phyloP scores from a whole-genome alignment of 2,113 vertebrate genomes.

The Saguinus midas region DNA sequence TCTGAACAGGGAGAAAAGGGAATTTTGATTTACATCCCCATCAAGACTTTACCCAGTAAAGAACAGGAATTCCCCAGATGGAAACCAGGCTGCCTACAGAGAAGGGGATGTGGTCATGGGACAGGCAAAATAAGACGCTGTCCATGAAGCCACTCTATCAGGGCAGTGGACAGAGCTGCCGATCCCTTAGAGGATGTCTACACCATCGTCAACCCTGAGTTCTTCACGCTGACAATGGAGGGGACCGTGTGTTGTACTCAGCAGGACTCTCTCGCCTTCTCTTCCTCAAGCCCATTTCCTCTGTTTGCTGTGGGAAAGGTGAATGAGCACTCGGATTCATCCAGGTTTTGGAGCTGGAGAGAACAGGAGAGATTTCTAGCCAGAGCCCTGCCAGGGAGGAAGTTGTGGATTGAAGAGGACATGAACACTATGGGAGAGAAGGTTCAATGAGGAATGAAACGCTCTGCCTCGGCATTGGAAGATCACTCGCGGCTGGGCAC shows the following conservation, averaged over 20 bases:
- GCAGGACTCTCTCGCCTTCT: too few relatives aligned
- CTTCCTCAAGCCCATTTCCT: background rate
- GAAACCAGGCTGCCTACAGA: background rate
- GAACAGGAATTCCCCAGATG: background rate
- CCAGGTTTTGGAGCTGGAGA: background rate
- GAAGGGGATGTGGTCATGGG: background rate
- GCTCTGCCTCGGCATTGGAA: background rate
- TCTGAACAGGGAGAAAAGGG: background rate
- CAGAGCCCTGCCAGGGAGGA: background rate
- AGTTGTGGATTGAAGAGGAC: too few relatives aligned
- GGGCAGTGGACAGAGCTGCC: background rate
- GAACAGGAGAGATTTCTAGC: background rate
- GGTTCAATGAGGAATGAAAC: background rate
- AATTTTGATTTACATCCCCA: background rate
- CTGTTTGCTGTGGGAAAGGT: background rate
- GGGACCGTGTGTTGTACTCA: background rate
- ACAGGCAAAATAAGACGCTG: background rate
- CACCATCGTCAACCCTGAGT: background rate
- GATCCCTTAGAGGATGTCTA: too few relatives aligned
- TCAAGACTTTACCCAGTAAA: background rate
- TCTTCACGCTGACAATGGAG: background rate
- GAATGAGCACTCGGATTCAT: background rate
- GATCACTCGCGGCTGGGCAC: too few relatives aligned
- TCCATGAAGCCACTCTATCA: fast-evolving
- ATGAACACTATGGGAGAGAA: fast-evolving